phyloP scores from a whole-genome alignment of 2,888 invertebrate species.

The Heliothis peltigera region DNA sequence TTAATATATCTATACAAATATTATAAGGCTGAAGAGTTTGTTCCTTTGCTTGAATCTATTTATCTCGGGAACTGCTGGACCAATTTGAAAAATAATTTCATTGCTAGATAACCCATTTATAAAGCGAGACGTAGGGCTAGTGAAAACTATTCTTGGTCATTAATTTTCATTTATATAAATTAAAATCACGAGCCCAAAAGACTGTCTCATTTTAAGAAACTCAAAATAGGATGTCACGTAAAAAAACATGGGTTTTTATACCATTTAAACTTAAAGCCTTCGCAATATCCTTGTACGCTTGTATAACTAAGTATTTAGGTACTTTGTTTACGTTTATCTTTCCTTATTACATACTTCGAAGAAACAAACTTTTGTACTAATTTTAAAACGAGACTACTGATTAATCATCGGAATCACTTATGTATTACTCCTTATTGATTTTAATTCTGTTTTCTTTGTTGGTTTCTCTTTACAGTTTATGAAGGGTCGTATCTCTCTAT shows the following conservation, averaged over 20 bases:
- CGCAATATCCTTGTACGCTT: constrained; percentile 22
- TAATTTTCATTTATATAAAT: neutral
- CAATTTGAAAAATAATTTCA: too few species aligned
- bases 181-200: neutral
- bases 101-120: too few species aligned
- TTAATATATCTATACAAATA: too few species aligned
- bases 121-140: too few species aligned
- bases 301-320: neutral
- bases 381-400: constrained; percentile 12
- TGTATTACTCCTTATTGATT: constrained; percentile 2
- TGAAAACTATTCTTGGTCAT: neutral
- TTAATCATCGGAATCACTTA: constrained; percentile 17
- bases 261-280: constrained; percentile 9
- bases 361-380: constrained; percentile 30
- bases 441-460: neutral
- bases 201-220: neutral
- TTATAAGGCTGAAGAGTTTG: too few species aligned
- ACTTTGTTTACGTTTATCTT: constrained; percentile 21
- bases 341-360: constrained; percentile 41
- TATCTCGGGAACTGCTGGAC: too few species aligned
- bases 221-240: neutral
- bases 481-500: too few species aligned
- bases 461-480: neutral
- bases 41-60: too few species aligned
- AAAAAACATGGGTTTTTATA: neutral